Percentiles rank a stretch among this genome's conserved stretches.
These are phyloP conservation scores for Leistus spinibarbis DNA, from an alignment of 2,888 invertebrate genomes.

Conservation along the genomic window DNA sequence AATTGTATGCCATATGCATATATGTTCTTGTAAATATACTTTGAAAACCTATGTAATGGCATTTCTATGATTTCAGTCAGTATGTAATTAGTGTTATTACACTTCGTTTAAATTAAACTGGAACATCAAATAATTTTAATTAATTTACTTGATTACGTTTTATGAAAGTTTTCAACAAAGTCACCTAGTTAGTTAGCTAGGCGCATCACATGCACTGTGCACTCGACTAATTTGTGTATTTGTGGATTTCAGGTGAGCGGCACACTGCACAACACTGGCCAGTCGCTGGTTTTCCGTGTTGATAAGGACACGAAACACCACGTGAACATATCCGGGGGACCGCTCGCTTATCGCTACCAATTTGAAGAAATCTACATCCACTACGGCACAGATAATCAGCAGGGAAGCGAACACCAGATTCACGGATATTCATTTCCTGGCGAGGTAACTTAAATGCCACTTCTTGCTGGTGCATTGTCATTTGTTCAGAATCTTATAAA, in stretches of 20 bases:
- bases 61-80: not conserved
- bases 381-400: slow-evolving; percentile 86
- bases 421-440: slow-evolving; percentile 96
- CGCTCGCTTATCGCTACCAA: slow-evolving; percentile 93
- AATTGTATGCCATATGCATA: not conserved
- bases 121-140: not conserved
- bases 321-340: slow-evolving; percentile 95
- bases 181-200: not conserved
- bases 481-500: too few relatives aligned
- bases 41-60: not conserved
- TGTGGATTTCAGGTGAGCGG: slow-evolving; percentile 80
- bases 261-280: slow-evolving; percentile 89
- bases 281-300: slow-evolving; percentile 89
- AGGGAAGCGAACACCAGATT: slow-evolving; percentile 96
- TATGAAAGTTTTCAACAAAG: not conserved
- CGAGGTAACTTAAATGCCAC: slow-evolving; percentile 73
- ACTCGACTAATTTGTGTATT: slow-evolving; percentile 15
- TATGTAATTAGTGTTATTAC: not conserved
- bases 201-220: not conserved
- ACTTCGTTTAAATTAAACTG: not conserved
- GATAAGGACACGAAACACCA: slow-evolving; percentile 89
- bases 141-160: not conserved
- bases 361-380: slow-evolving; percentile 96
- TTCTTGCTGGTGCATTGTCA: not conserved
- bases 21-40: not conserved